Base-by-base conservation (phyloP, 23 tunicate species). In the Halocynthia aurantium region DNA sequence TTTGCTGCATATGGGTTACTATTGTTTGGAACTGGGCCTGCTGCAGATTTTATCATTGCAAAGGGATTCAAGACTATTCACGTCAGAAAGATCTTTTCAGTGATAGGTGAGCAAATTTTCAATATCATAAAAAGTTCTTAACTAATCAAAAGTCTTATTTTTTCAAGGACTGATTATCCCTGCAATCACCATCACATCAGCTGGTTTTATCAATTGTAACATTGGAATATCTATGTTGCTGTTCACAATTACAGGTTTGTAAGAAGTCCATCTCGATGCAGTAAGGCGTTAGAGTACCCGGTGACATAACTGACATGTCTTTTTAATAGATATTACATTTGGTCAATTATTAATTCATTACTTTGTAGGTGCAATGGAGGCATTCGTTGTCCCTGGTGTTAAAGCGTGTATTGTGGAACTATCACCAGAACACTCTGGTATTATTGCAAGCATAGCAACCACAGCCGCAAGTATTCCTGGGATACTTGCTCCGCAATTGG, bases 341-440 rank as follows among this genome's bases (percentile, higher is more conserved):
- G 4, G 44, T 31, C 44, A 31, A 31, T 31, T 31, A 31, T 4
- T 58, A 67, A 67, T 31, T 31, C 44, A 31, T 0, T 31, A 1
- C 44, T 31, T 31, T 31, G 10, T 40, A 74, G 78, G 53, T 52
- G 57, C 60, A 19, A 74, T 74, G 78, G 78, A 74, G 4, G 55
- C 78, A 0, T 74, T 74, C 10, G 57, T 10, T 74, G 64, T 52
- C 7, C 78, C 78, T 53, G 78, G 78, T 51, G 53, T 74, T 62
- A 74, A 74, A 53, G 64, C 78, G n/a, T 74, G 78, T 53, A 8
- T 74, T 21, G 56, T 74, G 18, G 78, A 74, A 19, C 17, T 74
- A n/a, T 10, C 78, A 52, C 78, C 78, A 8, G 78, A 74, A 6
- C 55, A 15, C 18, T 50, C 62, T 74, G 78, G 78, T 10, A 8